Base-by-base conservation (phyloP, 2,888 invertebrate species). In the Lamellibrachia satsuma region DNA sequence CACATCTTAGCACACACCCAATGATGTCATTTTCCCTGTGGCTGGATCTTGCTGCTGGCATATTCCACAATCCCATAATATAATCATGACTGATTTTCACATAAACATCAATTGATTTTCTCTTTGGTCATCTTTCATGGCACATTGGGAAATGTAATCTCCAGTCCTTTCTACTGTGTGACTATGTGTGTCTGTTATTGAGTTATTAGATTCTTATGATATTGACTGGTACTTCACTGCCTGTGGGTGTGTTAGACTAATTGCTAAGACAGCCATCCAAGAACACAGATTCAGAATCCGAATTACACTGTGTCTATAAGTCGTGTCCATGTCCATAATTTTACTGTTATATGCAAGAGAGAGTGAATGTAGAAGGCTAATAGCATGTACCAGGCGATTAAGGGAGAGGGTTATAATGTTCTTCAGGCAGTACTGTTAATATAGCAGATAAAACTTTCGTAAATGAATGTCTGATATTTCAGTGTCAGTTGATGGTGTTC, bases 61-160 rank as follows among this genome's bases (percentile, higher is more conserved):
- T 75, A 75, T 75, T 75, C 75, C 11, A 15, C 22, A 75, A 75
- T 75, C 75, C 75, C 75, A 75, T 75, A 75, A 75, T 75, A n/a
- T 75, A n/a, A 75, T 75, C 75, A 75, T 75, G 3, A 75, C 75
- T 15, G 75, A 75, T 11, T 75, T 75, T 75, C 75, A 75, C 22
- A 75, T 75, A 75, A 75, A 75, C 75, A 75, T 22, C 75, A 22
- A 75, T 75, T n/a, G 75, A 75, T 75, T 75, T 75, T 75, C 75
- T 75, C 75, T 22, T 75, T 75, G n/a, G 75, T 75, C 22, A 75
- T 75, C 75, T 75, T 22, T 75, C 75, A 75, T 75, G 75, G 75
- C 75, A 22, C n/a, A n/a, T 75, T 75, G 75, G 39, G 75, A 75
- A 75, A 75, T 22, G 75, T 75, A 75, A 75, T 75, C 11, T 75